Conservation (phyloP, 2,113 vertebrate species). For the Boleophthalmus pectinirostris region DNA sequence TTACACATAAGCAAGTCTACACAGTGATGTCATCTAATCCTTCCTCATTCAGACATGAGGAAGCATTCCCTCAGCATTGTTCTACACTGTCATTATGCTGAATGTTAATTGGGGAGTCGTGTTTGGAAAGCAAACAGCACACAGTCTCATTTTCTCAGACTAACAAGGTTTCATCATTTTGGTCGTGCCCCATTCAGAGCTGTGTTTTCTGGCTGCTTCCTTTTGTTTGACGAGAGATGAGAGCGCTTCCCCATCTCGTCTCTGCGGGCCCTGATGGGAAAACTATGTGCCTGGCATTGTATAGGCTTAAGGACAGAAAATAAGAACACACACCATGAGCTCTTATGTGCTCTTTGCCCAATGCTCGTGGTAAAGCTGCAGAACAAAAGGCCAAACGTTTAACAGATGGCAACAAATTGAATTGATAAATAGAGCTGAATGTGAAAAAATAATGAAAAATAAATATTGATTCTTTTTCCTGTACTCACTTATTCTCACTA, state of each 20-base stretch:
- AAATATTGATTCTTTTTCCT: not conserved
- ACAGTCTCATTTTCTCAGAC: slow-evolving; percentile 43
- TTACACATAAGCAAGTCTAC: slow-evolving; percentile 6
- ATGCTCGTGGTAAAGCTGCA: slow-evolving; percentile 19
- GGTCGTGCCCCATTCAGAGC: slow-evolving; percentile 50
- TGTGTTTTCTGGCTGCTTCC: slow-evolving; percentile 48
- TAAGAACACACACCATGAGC: slow-evolving; percentile 27
- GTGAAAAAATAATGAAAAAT: slow-evolving; percentile 29
- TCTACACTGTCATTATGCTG: slow-evolving; percentile 59
- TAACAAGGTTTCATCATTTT: slow-evolving; percentile 56
- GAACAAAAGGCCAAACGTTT: slow-evolving; percentile 37
- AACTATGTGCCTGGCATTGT: slow-evolving; percentile 55
- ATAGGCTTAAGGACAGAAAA: slow-evolving; percentile 34
- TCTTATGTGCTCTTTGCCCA: slow-evolving; percentile 43
- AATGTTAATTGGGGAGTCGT: slow-evolving; percentile 59
- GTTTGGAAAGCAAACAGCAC: slow-evolving; percentile 49
- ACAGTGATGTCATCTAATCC: slow-evolving; percentile 5
- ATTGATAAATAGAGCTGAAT: slow-evolving; percentile 53
- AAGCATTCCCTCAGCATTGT: slow-evolving; percentile 49
- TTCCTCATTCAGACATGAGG: slow-evolving; percentile 17
- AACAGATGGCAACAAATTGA: slow-evolving; percentile 36
- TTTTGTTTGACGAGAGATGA: slow-evolving; percentile 64
- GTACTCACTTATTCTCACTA: slow-evolving; percentile 34
- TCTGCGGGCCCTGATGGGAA: slow-evolving; percentile 48
- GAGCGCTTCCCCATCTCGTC: slow-evolving; percentile 15